phyloP scores from a whole-genome alignment of 2,888 invertebrate species.

The Catocala fraxini region DNA sequence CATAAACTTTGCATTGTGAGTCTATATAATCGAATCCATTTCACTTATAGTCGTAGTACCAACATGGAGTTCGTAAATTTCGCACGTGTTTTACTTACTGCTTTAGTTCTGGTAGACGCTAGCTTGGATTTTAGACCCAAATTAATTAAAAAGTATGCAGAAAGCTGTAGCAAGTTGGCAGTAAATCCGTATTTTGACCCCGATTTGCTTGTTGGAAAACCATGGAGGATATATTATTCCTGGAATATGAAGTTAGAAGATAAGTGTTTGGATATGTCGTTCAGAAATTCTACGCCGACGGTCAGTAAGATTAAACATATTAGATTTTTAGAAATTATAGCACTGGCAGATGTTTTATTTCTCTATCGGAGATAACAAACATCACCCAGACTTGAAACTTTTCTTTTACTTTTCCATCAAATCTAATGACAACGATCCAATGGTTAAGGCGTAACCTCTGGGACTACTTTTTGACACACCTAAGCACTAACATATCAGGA shows the following conservation, averaged over 20 bases:
- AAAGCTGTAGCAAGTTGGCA: constrained; percentile 56
- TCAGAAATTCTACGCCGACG: constrained; percentile 62
- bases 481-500: no score
- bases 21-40: constrained; percentile 35
- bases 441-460: no score
- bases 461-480: no score
- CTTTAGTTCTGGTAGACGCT: constrained; percentile 10
- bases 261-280: constrained; percentile 69
- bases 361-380: no score
- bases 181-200: constrained; percentile 69
- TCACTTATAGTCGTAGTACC: constrained; percentile 24
- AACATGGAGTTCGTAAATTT: constrained; percentile 25
- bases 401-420: no score
- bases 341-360: no score
- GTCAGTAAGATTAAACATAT: constrained; percentile 48
- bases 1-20: constrained; percentile 33
- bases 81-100: constrained; percentile 17
- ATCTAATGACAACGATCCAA: no score
- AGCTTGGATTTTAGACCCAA: not conserved
- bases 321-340: no score
- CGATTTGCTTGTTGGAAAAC: constrained; percentile 63
- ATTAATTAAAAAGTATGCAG: constrained; percentile 7
- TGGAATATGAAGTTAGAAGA: constrained; percentile 69
- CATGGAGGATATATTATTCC: constrained; percentile 73
- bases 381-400: no score